Evolutionary conservation across 1,140 invertebrate genomes (phyloP), one percentile per base, ranked within the genome.

Genomic region (Trissolcus basalis): DNA sequence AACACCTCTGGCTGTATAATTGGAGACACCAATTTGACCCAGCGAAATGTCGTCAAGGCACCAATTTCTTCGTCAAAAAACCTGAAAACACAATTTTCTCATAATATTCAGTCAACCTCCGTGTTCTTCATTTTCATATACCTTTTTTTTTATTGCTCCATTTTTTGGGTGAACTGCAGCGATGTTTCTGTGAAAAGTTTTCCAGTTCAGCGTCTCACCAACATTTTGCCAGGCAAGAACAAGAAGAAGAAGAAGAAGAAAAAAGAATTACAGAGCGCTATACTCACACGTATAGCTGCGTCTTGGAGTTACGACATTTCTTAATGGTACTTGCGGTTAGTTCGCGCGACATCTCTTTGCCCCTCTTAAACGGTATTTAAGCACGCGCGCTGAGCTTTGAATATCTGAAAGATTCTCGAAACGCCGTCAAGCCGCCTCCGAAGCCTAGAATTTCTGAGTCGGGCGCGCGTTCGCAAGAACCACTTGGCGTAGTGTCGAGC

Each of bases 341-440:
- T 72, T 72, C n/a, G 15, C 49, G 64, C 48, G 53, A 14, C 33
- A 6, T 44, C 59, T 56, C 45, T 10, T 44, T 33, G 58, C 58
- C 50, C 63, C 59, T 47, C 49, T 59, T 77, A 77, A 77, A 49
- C 58, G 69, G 59, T 73, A 64, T 77, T 77, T 72, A 77, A 77
- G 75, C 75, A 77, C 75, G 69, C 65, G 75, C 75, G 69, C 75
- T 73, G 51, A 58, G 75, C 75, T 77, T 71, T 78, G 71, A 78
- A 78, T 78, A 78, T 71, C 67, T 74, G 58, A 78, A 74, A 78
- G 65, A 78, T 78, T 78, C 70, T 78, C 59, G 65, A 78, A 74
- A 70, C 76, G 76, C 65, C 65, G 70, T 14, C 70, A 54, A 61
- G 64, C 36, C 60, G 76, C 59, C 48, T 39, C 36, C 64, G 55